A percentile compares a stretch with the other conserved stretches of the same genome.
These are phyloP conservation scores for Squalus acanthias DNA, from an alignment of 2,797 vertebrate species.

Conservation along the genomic window DNA sequence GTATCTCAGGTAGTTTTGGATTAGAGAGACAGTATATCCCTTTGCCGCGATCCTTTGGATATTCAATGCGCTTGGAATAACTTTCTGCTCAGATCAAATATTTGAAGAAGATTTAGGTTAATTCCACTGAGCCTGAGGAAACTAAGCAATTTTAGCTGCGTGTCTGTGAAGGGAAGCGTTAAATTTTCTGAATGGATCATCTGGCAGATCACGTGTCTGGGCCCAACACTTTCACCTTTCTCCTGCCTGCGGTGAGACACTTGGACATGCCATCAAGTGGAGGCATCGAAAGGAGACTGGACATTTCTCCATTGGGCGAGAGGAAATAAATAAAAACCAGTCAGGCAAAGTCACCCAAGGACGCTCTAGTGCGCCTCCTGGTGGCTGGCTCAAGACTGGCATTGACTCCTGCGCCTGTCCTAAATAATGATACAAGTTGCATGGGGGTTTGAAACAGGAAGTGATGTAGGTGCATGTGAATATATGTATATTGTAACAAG, in stretches of 20 bases:
- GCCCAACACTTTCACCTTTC: not conserved
- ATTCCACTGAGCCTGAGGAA: not conserved
- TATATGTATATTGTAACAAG: not conserved
- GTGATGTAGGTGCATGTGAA: not conserved
- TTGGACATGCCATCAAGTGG: not conserved
- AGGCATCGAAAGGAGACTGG: not conserved
- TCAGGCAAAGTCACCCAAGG: not conserved
- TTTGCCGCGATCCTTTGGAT: not conserved
- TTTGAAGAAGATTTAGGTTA: constrained; percentile 21
- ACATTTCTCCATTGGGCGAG: not conserved
- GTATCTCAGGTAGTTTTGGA: not conserved
- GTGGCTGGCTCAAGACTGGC: not conserved
- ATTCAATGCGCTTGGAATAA: not conserved
- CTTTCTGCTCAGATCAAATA: not conserved
- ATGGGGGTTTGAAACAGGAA: not conserved
- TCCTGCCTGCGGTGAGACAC: not conserved
- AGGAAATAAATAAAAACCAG: not conserved
- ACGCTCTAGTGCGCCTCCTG: not conserved
- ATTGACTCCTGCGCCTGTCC: not conserved
- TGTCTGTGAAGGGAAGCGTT: not conserved
- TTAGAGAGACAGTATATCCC: not conserved
- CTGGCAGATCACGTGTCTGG: not conserved
- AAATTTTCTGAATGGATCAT: too few relatives aligned
- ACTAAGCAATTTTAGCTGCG: not conserved
- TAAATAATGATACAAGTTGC: not conserved